These are phyloP conservation scores for Acrobeloides nanus DNA, from an alignment of 2,888 invertebrate genomes.

Conservation along the genomic window DNA sequence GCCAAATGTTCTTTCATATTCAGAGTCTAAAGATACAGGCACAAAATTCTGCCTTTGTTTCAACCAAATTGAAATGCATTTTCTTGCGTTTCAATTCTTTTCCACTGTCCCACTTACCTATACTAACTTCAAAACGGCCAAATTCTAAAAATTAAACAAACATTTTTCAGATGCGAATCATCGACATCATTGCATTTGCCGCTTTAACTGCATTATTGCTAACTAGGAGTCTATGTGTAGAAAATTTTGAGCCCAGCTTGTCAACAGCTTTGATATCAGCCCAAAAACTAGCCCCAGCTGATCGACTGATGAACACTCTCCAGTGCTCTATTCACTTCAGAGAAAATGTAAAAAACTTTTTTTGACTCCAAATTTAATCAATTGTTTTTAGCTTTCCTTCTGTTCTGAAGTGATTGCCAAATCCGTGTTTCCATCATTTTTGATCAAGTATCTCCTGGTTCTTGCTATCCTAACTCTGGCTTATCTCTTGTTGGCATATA, in stretches of 20 bases:
- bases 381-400: slow-evolving; percentile 22
- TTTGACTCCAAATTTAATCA: slow-evolving; percentile 1
- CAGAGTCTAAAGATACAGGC: no score
- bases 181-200: slow-evolving; percentile 42
- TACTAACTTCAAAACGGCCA: no score
- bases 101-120: no score
- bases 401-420: slow-evolving; percentile 27
- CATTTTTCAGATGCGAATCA: slow-evolving; percentile 25
- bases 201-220: slow-evolving; percentile 35
- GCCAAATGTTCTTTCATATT: no score
- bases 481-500: slow-evolving; percentile 47
- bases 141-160: background rate
- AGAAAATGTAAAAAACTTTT: slow-evolving; percentile 20
- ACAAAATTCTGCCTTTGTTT: no score
- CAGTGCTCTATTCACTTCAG: slow-evolving; percentile 33
- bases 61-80: no score
- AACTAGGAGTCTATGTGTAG: slow-evolving; percentile 32
- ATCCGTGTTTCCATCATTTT: slow-evolving; percentile 40
- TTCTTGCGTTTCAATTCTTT: no score
- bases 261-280: slow-evolving; percentile 17
- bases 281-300: slow-evolving; percentile 23
- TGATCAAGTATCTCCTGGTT: slow-evolving; percentile 45
- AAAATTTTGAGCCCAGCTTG: slow-evolving; percentile 13
- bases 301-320: slow-evolving; percentile 32
- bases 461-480: slow-evolving; percentile 43